Evolutionary conservation across 2,797 vertebrate species (phyloP).

Genomic region (Glossophaga mutica): DNA sequence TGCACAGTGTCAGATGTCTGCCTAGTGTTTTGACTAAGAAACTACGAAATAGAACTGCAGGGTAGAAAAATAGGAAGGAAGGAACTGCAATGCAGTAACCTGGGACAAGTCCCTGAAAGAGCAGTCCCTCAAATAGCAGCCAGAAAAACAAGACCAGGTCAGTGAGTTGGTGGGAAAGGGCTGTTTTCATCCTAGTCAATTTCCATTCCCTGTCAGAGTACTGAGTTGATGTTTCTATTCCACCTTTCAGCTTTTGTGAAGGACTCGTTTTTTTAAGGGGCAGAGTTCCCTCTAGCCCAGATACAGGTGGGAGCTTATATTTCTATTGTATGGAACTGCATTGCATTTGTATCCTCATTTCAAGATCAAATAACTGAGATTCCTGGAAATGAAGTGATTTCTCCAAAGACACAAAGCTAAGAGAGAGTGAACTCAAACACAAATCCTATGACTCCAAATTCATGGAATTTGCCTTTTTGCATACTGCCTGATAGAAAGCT

Average conservation of each 20-base stretch:
- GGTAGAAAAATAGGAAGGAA: not conserved
- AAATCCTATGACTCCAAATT: not conserved
- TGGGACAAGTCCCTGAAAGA: not conserved
- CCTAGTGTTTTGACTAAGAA: conserved; percentile 3
- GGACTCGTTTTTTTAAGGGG: not conserved
- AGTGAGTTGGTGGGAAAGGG: not conserved
- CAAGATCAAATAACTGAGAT: not conserved
- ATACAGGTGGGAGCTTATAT: not conserved
- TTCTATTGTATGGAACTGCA: not conserved
- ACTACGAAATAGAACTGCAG: not conserved
- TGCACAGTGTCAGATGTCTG: conserved; percentile 24
- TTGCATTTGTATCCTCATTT: not conserved
- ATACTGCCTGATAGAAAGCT: not conserved
- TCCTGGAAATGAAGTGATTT: not conserved
- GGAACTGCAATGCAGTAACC: conserved; percentile 11
- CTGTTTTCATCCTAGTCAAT: not conserved
- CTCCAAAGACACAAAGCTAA: not conserved
- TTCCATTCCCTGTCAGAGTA: not conserved
- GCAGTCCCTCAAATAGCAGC: not conserved
- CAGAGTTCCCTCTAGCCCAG: not conserved
- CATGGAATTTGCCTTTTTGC: not conserved
- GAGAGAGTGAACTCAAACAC: not conserved
- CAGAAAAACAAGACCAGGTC: not conserved
- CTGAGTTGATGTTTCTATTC: not conserved
- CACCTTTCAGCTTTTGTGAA: not conserved